phyloP scores from a whole-genome alignment of 2,888 invertebrate species.

The Meteorus colon region DNA sequence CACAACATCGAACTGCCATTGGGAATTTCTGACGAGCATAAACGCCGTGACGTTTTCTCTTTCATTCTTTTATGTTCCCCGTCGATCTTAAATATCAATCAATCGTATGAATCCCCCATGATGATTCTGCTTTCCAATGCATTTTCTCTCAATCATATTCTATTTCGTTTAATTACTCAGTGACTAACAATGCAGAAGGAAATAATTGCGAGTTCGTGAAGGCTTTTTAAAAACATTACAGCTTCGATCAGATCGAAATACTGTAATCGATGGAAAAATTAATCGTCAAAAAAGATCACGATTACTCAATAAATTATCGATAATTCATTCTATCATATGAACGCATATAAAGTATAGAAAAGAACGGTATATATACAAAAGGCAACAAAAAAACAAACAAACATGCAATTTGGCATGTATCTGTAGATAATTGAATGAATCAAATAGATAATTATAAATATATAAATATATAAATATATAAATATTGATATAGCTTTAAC shows the following conservation, averaged over 20 bases:
- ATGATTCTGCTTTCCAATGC: not conserved
- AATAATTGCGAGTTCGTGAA: too few relatives aligned
- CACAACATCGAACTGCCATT: conserved; percentile 18
- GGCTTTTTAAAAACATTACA: too few relatives aligned
- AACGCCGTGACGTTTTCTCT: not conserved
- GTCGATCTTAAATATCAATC: not conserved
- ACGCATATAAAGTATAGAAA: conserved; percentile 11
- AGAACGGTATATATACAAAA: conserved; percentile 44
- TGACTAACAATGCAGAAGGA: not conserved
- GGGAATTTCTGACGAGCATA: not conserved
- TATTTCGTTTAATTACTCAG: not conserved
- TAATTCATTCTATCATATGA: too few relatives aligned
- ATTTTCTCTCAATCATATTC: conserved; percentile 14
- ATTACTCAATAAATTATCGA: too few relatives aligned
- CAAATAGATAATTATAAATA: conserved; percentile 53
- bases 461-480: conserved; percentile 14
- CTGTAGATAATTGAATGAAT: conserved; percentile 71
- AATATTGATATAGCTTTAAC: conserved; percentile 72
- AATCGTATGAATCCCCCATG: not conserved
- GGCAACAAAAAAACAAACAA: conserved; percentile 52
- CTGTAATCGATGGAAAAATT: conserved; percentile 15
- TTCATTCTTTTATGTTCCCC: not conserved
- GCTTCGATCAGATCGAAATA: too few relatives aligned
- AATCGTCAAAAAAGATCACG: too few relatives aligned
- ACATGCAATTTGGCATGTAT: conserved; percentile 67